These are phyloP conservation scores for Dolichallabes microphthalmus DNA, from an alignment of 2,113 vertebrate genomes.

Conservation along the genomic window DNA sequence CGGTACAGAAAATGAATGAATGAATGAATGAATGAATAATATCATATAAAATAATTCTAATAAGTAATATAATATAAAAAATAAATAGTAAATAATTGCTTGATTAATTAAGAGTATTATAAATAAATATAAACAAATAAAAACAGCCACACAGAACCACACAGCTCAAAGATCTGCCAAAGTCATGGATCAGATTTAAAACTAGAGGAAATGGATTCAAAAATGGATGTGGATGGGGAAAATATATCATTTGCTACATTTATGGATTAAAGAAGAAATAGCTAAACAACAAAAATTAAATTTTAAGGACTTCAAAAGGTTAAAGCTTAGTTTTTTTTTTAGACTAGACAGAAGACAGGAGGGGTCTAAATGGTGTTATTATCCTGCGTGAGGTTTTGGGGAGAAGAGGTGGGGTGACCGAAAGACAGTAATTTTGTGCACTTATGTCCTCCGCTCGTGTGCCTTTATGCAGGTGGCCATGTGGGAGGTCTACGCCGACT, in stretches of 20 bases:
- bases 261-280: neutral
- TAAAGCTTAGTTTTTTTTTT: no score
- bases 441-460: slow-evolving; percentile 7
- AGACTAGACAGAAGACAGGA: no score
- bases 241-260: neutral
- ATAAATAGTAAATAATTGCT: no score
- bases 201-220: no score
- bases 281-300: neutral
- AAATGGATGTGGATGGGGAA: no score
- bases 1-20: no score
- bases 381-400: neutral
- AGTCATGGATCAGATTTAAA: neutral
- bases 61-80: no score
- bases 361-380: neutral
- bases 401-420: neutral
- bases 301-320: slow-evolving; percentile 12
- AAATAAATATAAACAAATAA: no score
- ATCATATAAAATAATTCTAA: no score
- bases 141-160: neutral
- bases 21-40: no score
- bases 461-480: slow-evolving; percentile 31
- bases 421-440: neutral
- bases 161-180: neutral
- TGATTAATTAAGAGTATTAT: no score
- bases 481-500: neutral